Conservation (phyloP, 2,797 vertebrate genomes). For the Echeneis naucrates region DNA sequence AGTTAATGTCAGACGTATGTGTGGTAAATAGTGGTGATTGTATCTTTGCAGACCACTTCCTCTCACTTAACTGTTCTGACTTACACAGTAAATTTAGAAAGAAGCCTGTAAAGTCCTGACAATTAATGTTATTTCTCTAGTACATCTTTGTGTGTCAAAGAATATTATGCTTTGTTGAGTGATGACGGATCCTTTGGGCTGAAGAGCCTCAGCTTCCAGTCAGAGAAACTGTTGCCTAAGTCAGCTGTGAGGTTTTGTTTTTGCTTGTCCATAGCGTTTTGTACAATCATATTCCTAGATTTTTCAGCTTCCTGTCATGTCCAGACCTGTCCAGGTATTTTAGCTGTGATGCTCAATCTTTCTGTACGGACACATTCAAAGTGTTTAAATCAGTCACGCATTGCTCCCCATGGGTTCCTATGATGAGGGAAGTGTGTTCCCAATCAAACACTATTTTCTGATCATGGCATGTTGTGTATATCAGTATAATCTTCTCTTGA, state of each 20-base stretch:
- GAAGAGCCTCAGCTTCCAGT: not conserved
- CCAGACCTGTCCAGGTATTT: constrained; percentile 26
- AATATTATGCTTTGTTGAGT: not conserved
- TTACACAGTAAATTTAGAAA: not conserved
- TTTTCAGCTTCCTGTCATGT: constrained; percentile 44
- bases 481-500: no score
- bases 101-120: not conserved
- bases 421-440: no score
- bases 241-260: constrained; percentile 5
- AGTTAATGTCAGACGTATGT: not conserved
- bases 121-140: not conserved
- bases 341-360: not conserved
- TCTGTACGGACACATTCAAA: not conserved
- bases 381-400: not conserved
- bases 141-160: not conserved
- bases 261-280: constrained; percentile 18
- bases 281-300: constrained; percentile 7
- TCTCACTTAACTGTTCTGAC: not conserved
- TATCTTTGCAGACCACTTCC: constrained; percentile 1
- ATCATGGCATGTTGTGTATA: no score
- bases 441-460: no score
- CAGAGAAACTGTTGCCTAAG: not conserved
- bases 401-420: no score
- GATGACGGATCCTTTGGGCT: no score
- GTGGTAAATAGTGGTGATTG: not conserved